These are phyloP conservation scores for Mythimna ferrago DNA, from an alignment of 2,888 invertebrate genomes.

Conservation along the genomic window DNA sequence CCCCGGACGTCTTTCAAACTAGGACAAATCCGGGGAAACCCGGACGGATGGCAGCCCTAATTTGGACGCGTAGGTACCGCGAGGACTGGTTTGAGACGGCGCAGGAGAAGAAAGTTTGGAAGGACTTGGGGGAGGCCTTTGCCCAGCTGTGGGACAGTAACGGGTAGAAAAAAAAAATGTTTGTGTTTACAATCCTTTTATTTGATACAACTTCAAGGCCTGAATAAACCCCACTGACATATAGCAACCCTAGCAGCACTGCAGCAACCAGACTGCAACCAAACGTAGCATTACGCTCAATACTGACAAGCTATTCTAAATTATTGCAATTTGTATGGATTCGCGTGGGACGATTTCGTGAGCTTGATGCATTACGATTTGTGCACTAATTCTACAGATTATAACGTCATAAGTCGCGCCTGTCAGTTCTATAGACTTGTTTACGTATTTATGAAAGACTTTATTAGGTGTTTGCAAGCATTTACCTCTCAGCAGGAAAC, in stretches of 20 bases:
- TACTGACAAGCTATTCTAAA: constrained; percentile 71
- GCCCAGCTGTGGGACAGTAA: too few species aligned
- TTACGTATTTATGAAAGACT: constrained; percentile 54
- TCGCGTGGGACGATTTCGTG: constrained; percentile 73
- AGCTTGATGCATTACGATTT: constrained; percentile 71
- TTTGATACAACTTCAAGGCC: neutral
- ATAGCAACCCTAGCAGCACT: constrained; percentile 42
- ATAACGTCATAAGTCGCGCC: constrained; percentile 59
- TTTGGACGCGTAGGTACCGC: too few species aligned
- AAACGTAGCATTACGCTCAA: constrained; percentile 60
- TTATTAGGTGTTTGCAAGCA: constrained; percentile 56
- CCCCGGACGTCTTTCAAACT: too few species aligned
- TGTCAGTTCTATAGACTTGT: constrained; percentile 56
- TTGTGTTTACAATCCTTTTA: neutral
- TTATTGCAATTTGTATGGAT: constrained; percentile 73
- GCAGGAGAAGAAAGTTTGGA: too few species aligned
- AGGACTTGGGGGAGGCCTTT: too few species aligned
- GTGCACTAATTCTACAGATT: constrained; percentile 69
- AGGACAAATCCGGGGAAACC: too few species aligned
- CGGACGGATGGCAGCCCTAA: too few species aligned
- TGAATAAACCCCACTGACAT: neutral
- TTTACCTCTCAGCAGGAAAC: constrained; percentile 39
- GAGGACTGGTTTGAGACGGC: too few species aligned
- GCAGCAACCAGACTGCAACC: constrained; percentile 50
- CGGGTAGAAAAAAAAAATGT: too few species aligned